Percentiles rank a stretch among this genome's conserved stretches.
Conservation (phyloP, 1,140 invertebrate genomes). For the Lordiphosa stackelbergi region DNA sequence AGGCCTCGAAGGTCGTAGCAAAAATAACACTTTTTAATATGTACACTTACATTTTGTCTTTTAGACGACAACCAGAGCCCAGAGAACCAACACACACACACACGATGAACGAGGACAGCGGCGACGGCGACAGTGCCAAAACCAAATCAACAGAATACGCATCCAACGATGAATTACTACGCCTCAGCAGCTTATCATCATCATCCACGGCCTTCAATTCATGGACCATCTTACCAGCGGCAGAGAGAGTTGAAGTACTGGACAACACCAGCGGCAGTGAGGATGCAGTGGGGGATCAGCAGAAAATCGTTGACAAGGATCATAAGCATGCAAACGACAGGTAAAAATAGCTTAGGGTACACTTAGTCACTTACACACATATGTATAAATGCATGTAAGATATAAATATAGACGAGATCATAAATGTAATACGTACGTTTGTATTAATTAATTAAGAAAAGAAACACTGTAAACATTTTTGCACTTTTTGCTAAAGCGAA, state of each 20-base stretch:
- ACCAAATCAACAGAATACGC: constrained; percentile 4
- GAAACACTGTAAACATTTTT: too few species aligned
- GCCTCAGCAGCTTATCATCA: constrained; percentile 34
- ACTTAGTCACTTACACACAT: too few species aligned
- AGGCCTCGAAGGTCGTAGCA: neutral
- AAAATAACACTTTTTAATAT: constrained; percentile 23
- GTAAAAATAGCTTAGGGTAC: constrained; percentile 9
- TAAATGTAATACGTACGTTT: neutral
- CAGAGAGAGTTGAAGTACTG: constrained; percentile 29
- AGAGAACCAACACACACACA: constrained; percentile 4
- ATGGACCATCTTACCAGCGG: constrained; percentile 50
- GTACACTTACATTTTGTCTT: constrained; percentile 9
- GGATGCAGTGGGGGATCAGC: constrained; percentile 2
- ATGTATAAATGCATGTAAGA: too few species aligned
- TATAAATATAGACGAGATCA: too few species aligned
- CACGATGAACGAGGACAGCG: constrained; percentile 30
- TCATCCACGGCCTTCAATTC: constrained; percentile 19
- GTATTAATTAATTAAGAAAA: neutral
- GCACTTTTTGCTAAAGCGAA: too few species aligned
- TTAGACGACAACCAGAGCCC: constrained; percentile 2
- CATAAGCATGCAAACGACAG: constrained; percentile 45
- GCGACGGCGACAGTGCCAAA: constrained; percentile 11
- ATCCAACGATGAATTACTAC: constrained; percentile 18
- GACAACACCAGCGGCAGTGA: constrained; percentile 9
- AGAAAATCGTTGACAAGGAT: constrained; percentile 8